phyloP scores from a whole-genome alignment of 2,888 invertebrate species.

The Noctua pronuba region DNA sequence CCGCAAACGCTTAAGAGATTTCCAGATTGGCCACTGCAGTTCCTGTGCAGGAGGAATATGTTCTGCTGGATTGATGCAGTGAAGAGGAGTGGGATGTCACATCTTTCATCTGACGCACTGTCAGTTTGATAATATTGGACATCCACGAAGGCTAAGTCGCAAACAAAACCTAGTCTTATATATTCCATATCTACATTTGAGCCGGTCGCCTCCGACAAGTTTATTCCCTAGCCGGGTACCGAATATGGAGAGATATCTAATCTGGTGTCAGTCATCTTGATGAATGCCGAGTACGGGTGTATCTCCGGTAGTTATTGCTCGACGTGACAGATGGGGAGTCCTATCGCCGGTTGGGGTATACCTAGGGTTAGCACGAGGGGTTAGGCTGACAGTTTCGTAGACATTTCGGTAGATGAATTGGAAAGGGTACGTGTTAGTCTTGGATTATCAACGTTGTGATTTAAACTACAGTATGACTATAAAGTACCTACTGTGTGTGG shows the following conservation, averaged over 20 bases:
- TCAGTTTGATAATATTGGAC: too few relatives aligned
- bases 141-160: neutral
- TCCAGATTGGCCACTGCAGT: too few relatives aligned
- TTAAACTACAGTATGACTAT: neutral
- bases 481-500: too few relatives aligned
- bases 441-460: neutral
- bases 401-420: neutral
- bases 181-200: constrained; percentile 35
- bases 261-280: constrained; percentile 61
- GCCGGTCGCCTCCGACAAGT: constrained; percentile 41
- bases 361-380: constrained; percentile 27
- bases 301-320: constrained; percentile 59
- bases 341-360: constrained; percentile 40
- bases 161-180: constrained; percentile 2
- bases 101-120: too few relatives aligned
- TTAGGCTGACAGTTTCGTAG: constrained; percentile 8
- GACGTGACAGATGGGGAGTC: constrained; percentile 57
- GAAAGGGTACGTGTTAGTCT: neutral
- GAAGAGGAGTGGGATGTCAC: too few relatives aligned
- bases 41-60: too few relatives aligned
- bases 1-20: too few relatives aligned
- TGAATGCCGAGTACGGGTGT: constrained; percentile 57
- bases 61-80: too few relatives aligned
- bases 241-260: constrained; percentile 61
- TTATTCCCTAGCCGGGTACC: constrained; percentile 53